Base-by-base conservation (phyloP, 2,888 invertebrate genomes). In the Leptinotarsa rubiginosa region DNA sequence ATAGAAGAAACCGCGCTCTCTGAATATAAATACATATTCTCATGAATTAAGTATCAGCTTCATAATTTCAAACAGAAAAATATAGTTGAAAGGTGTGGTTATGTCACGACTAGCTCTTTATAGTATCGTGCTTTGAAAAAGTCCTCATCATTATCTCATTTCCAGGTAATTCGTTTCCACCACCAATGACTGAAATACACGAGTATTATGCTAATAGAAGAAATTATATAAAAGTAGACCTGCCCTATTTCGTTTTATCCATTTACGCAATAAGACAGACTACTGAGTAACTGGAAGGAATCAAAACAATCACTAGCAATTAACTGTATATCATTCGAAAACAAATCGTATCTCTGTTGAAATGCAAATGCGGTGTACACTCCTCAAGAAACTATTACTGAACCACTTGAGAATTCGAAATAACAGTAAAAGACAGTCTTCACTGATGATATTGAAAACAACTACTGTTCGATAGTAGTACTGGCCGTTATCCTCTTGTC, bases 311-410 rank as follows among this genome's bases (percentile, higher is more conserved):
- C 3, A 49, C 50, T 41, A 20, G 16, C 56, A 67, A 52, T 68
- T 72, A 62, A 71, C 65, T 71, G 70, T 70, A 56, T 56, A 56
- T 56, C 10, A 18, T 56, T 18, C 41, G 62, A 25, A 69, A 69
- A 69, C 56, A 65, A 72, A 1, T 31, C 31, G 47, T n/a, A 15
- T 47, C 54, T 70, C n/a, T 69, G 4, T 20, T 65, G 18, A 65
- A 76, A 76, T 76, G 75, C 67, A 75, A 73, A 75, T 72, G 73
- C 15, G 20, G 16, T 70, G 73, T 73, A 31, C 75, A 75, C 73
- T 73, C 71, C 66, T 47, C 31, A 69, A 65, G 68, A 71, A 65
- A 56, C 65, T 65, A 65, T 71, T 72, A 75, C 59, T 15, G 52
- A 50, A 74, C 49, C 52, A 47, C 22, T n/a, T 41, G 64, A 59